Conservation (phyloP, 53 echinoderm and acorn worm genomes). For the Holothuria scabra region DNA sequence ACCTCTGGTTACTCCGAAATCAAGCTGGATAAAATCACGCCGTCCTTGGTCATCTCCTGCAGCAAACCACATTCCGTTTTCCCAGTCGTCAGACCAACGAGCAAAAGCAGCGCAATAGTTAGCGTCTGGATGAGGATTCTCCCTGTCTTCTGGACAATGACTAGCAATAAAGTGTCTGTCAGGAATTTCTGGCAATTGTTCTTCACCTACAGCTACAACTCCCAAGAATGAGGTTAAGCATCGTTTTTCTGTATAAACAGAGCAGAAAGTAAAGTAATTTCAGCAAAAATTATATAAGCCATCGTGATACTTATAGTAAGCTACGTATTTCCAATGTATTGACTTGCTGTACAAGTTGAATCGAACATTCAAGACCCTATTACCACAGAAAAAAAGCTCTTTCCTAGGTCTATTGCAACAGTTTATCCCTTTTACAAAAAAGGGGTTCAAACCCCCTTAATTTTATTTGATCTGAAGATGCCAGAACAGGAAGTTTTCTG, state of each 20-base stretch:
- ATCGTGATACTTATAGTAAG: too few relatives aligned
- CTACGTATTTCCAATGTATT: too few relatives aligned
- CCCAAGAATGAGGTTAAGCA: background rate
- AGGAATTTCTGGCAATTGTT: background rate
- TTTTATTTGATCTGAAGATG: too few relatives aligned
- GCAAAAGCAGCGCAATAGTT: background rate
- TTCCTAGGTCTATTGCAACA: too few relatives aligned
- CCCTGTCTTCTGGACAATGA: background rate
- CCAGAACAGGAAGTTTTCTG: too few relatives aligned
- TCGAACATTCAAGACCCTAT: too few relatives aligned
- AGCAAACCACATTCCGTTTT: background rate
- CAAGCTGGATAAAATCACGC: background rate
- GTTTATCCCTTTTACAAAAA: too few relatives aligned
- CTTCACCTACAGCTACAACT: background rate
- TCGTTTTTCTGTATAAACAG: background rate
- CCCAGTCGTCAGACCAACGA: background rate
- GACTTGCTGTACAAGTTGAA: too few relatives aligned
- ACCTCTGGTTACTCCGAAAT: background rate
- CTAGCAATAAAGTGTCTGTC: background rate
- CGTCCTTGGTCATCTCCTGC: background rate
- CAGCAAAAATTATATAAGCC: too few relatives aligned
- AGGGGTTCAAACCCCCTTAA: too few relatives aligned
- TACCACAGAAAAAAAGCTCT: too few relatives aligned
- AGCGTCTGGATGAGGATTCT: too few relatives aligned
- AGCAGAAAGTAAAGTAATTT: background rate